Base-by-base conservation (phyloP, 2,797 vertebrate species). In the Nannoperca australis region DNA sequence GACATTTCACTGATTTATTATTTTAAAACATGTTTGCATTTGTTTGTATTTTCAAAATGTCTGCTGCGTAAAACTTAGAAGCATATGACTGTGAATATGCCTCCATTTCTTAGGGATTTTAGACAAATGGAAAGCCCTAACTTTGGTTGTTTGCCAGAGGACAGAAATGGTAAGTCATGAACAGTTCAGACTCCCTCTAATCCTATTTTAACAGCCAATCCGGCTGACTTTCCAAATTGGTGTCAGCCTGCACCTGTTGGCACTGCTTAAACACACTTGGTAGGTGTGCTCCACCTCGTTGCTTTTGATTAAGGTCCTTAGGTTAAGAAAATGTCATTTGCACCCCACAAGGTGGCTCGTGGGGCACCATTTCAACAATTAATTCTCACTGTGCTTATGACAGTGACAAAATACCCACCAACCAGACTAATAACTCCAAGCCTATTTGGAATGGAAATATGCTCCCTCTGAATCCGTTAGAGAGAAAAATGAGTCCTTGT, bases 291-390 rank as follows among this genome's bases (percentile, higher is more conserved):
- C 88, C 88, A 94, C 85, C 82, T 85, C 56, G 61, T 89, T 94
- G 91, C 88, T 94, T 96, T 95, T 96, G 92, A 97, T 97, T 95
- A 95, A 96, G 95, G 96, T 95, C 94, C 83, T 87, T 69, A 90
- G 95, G 96, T 96, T 96, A 96, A 90, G 92, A 94, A 96, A 96
- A 95, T 95, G 94, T 95, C 95, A 96, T 96, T 96, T 96, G 83
- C 90, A 95, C 92, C 92, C 90, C 90, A 94, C 92, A 91, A 94
- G 86, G 84, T 93, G 93, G 91, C 90, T 88, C 66, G 36, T 83
- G 82, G 92, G 91, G 90, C 93, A 85, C 81, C 89, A 80, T 91
- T 91, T 93, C 90, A 94, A 93, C 93, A 96, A 96, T 97, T 96
- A 97, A 96, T 95, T 90, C 92, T 92, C 91, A 89, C 85, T 89